phyloP scores from a whole-genome alignment of 2,113 vertebrate species.

The Crypturellus undulatus region DNA sequence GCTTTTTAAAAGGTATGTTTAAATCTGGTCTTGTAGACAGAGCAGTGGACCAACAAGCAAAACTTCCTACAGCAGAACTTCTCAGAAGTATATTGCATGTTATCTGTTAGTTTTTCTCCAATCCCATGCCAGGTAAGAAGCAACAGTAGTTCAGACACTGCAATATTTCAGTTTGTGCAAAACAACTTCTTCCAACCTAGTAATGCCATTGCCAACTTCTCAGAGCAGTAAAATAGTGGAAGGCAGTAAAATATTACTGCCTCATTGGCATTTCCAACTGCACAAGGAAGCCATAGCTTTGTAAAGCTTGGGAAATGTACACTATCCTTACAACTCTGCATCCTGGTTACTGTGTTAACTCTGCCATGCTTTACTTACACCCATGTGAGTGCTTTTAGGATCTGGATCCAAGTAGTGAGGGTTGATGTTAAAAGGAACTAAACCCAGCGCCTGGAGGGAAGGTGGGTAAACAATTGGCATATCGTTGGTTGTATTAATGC shows the following conservation, averaged over 20 bases:
- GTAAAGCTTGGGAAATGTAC: neutral
- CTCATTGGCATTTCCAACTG: neutral
- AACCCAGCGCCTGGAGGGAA: constrained; percentile 82
- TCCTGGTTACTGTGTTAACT: neutral
- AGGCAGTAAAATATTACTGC: neutral
- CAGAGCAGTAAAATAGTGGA: neutral
- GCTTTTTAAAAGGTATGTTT: neutral
- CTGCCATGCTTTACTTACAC: constrained; percentile 74
- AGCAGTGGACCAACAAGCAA: neutral
- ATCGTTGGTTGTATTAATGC: constrained; percentile 90
- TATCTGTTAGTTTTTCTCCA: neutral
- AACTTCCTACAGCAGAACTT: neutral
- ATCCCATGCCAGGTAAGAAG: neutral
- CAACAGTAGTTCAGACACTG: neutral
- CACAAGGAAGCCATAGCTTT: neutral
- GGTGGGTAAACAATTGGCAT: constrained; percentile 90
- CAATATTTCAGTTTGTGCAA: neutral
- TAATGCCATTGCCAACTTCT: neutral
- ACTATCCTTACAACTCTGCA: rapidly evolving
- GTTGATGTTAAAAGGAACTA: constrained; percentile 92
- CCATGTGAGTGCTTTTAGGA: constrained; percentile 86
- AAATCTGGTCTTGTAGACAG: neutral
- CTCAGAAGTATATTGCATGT: neutral
- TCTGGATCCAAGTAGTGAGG: constrained; percentile 88
- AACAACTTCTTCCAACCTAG: neutral